A percentile compares a stretch with the other conserved stretches of the same genome.
Conservation (phyloP, 2,797 vertebrate species). For the Agapornis canus region DNA sequence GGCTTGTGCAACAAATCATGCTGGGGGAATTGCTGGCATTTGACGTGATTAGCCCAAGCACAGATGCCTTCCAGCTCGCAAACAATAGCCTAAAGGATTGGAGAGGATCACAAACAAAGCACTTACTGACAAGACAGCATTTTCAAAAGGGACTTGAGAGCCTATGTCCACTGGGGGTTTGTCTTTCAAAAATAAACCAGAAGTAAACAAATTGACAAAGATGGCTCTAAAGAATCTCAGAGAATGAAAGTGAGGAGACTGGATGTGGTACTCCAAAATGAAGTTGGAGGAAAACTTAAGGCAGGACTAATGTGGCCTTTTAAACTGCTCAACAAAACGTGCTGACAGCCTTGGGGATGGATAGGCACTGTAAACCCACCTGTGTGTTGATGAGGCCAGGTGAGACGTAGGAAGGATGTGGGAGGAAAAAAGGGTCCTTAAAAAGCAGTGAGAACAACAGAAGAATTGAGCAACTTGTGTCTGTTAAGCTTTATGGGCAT, state of each 20-base stretch:
- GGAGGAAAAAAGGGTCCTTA: neutral
- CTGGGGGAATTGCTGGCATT: constrained; percentile 65
- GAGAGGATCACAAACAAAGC: constrained; percentile 67
- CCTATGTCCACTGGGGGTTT: constrained; percentile 51
- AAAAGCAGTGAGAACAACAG: neutral
- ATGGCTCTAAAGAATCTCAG: neutral
- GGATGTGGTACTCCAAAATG: neutral
- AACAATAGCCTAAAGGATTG: constrained; percentile 68
- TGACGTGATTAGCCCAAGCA: constrained; percentile 32
- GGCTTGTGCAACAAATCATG: constrained; percentile 50
- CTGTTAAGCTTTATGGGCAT: neutral
- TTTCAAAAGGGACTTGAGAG: constrained; percentile 62
- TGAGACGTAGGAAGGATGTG: neutral
- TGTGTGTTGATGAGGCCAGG: neutral
- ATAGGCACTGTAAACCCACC: neutral
- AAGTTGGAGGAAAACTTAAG: neutral
- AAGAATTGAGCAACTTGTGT: neutral
- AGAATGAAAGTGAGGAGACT: neutral
- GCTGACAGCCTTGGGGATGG: neutral
- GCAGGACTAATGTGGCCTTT: neutral
- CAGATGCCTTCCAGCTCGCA: constrained; percentile 62
- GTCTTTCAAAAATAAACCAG: constrained; percentile 64
- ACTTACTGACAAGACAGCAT: constrained; percentile 41
- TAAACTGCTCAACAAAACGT: neutral
- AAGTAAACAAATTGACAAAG: constrained; percentile 60